Evolutionary conservation across 53 echinoderm and acorn worm species (phyloP).

Genomic region (Zoroaster sp.): DNA sequence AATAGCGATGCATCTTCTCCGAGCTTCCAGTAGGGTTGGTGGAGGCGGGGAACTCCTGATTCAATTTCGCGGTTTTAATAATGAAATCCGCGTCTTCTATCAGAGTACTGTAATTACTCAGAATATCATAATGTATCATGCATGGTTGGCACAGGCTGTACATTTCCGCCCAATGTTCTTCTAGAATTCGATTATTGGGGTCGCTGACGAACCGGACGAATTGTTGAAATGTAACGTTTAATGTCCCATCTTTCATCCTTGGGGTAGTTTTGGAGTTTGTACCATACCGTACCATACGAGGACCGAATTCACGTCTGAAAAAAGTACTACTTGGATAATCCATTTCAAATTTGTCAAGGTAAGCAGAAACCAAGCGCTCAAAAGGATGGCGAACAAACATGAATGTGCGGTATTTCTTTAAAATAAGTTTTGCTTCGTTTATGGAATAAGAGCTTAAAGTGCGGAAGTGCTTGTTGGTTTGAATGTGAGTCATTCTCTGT

Average conservation of each 20-base stretch:
- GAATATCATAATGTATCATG: conserved; percentile 57
- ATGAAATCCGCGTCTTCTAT: conserved; percentile 59
- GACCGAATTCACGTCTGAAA: conserved; percentile 45
- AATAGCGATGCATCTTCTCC: not conserved
- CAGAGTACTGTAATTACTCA: conserved; percentile 59
- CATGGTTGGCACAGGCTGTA: conserved; percentile 67
- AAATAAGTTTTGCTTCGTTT: not conserved
- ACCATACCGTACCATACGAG: conserved; percentile 37
- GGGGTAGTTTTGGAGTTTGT: not conserved
- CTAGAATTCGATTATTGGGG: conserved; percentile 36
- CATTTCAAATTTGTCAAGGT: conserved; percentile 61
- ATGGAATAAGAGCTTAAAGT: conserved; percentile 24
- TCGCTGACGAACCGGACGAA: conserved; percentile 62
- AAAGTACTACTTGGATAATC: conserved; percentile 25
- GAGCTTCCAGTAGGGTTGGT: conserved; percentile 77
- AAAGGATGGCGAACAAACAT: conserved; percentile 65
- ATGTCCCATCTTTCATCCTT: conserved; percentile 37
- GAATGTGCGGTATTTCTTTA: conserved; percentile 52
- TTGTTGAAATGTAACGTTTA: conserved; percentile 60
- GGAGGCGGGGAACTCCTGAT: conserved; percentile 29
- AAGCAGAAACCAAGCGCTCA: conserved; percentile 65
- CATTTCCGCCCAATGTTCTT: conserved; percentile 71
- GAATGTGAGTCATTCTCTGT: not conserved
- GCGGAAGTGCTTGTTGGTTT: conserved; percentile 17
- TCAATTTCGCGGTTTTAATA: not conserved